Evolutionary conservation across 2,113 vertebrate genomes (phyloP).

Genomic region (Cariama cristata): DNA sequence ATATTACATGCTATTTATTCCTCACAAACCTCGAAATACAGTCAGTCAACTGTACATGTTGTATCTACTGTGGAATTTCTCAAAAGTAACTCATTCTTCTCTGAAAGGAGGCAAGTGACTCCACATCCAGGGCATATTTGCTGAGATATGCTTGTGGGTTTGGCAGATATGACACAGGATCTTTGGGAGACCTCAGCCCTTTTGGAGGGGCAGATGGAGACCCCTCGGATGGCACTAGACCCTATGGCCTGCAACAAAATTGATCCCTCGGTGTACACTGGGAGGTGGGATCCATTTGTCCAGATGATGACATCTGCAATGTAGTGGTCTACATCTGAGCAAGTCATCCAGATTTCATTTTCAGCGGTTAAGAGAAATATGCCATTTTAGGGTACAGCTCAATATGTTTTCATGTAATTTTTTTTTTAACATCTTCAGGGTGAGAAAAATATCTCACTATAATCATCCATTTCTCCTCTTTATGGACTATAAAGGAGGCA

Average conservation of each 20-base stretch:
- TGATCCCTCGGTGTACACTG: not conserved
- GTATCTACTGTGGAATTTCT: not conserved
- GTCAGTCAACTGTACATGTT: not conserved
- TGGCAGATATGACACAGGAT: not conserved
- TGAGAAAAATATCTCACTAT: not conserved
- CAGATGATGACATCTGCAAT: not conserved
- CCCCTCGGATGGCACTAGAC: not conserved
- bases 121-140: not conserved
- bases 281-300: not conserved
- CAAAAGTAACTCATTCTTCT: fast-evolving
- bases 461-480: not conserved
- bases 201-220: not conserved
- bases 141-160: not conserved
- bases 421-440: not conserved
- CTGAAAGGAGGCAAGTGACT: not conserved
- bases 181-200: not conserved
- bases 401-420: fast-evolving
- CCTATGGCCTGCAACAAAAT: not conserved
- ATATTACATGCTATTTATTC: not conserved
- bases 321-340: not conserved
- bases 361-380: not conserved
- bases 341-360: not conserved
- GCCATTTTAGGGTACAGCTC: not conserved
- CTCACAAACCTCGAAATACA: not conserved
- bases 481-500: not conserved